Base-by-base conservation (phyloP, 2,888 invertebrate genomes). In the Pachycephus smyrnensis region DNA sequence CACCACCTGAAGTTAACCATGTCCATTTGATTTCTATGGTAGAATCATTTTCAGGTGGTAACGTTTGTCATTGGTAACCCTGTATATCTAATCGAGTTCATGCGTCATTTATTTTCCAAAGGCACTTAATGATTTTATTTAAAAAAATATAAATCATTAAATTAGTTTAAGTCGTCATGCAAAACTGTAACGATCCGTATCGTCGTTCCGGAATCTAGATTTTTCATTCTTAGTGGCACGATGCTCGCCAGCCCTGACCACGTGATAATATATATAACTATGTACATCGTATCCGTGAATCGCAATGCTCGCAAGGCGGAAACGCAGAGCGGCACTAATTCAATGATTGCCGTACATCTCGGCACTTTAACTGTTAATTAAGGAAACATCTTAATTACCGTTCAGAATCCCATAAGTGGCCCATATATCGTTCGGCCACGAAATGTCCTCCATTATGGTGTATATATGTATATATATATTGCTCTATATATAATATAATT, bases 351-450 rank as follows among this genome's bases (percentile, higher is more conserved):
- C 79, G 81, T 74, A 23, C 23, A 12, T 30, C 74, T 74, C 36
- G 74, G 74, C 37, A 12, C 36, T 32, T 37, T 23, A 36, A 33
- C 37, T 73, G 84, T 84, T 87, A 85, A 88, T 89, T 86, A 85
- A 86, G 82, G 80, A 83, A 85, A 84, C 79, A 83, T 87, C 84
- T 86, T 88, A 86, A 88, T 86, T 85, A 83, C 84, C 86, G 84
- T 87, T 84, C 83, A 83, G 83, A 87, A 88, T 86, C 83, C 83
- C 81, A 82, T 82, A 84, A 86, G 82, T 84, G 86, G 75, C 75
- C 79, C 75, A 75, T 78, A 78, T 78, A 71, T 71, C 71, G 31
- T 33, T 71, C n/a, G 12, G 1, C 71, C n/a, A 30, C 68, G 15
- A 68, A 4, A 9, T 30, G 30, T 68, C 12, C 9, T 71, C 71